phyloP scores from a whole-genome alignment of 2,888 invertebrate species.

The Didymodactylos carnosus region DNA sequence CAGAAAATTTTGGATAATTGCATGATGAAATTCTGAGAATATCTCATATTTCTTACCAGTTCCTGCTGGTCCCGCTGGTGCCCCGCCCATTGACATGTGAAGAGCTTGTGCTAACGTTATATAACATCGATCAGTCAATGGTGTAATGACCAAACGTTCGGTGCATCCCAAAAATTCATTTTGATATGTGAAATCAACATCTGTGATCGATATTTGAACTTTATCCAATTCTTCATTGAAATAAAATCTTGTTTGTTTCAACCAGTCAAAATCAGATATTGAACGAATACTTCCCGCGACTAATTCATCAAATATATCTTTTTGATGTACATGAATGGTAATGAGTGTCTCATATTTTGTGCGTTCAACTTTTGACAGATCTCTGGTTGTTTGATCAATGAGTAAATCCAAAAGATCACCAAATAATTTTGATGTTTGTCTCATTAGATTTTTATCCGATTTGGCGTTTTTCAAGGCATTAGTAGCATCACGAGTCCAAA shows the following conservation, averaged over 20 bases:
- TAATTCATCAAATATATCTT: slow-evolving; percentile 86
- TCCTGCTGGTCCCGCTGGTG: slow-evolving; percentile 84
- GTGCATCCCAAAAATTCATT: slow-evolving; percentile 92
- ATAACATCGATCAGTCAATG: slow-evolving; percentile 85
- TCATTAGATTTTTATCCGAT: slow-evolving; percentile 79
- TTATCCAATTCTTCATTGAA: slow-evolving; percentile 83
- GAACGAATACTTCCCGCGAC: slow-evolving; percentile 38
- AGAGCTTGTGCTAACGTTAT: slow-evolving; percentile 85
- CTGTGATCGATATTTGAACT: slow-evolving; percentile 74
- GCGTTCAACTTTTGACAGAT: slow-evolving; percentile 66
- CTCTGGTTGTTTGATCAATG: slow-evolving; percentile 81
- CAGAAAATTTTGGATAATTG: too few relatives aligned
- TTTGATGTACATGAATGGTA: slow-evolving; percentile 91
- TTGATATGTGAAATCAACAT: slow-evolving; percentile 80
- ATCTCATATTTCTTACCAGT: slow-evolving; percentile 43
- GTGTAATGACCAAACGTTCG: slow-evolving; percentile 80
- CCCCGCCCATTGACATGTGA: slow-evolving; percentile 91
- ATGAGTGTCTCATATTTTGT: slow-evolving; percentile 87
- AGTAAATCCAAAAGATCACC: slow-evolving; percentile 70
- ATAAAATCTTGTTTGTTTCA: slow-evolving; percentile 84
- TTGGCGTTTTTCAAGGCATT: slow-evolving; percentile 68
- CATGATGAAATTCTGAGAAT: background rate
- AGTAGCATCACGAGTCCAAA: slow-evolving; percentile 86
- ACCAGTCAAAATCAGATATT: slow-evolving; percentile 81
- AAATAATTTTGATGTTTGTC: slow-evolving; percentile 79